Evolutionary conservation across 2,113 vertebrate species (phyloP).

Genomic region (Phalacrocorax carbo): DNA sequence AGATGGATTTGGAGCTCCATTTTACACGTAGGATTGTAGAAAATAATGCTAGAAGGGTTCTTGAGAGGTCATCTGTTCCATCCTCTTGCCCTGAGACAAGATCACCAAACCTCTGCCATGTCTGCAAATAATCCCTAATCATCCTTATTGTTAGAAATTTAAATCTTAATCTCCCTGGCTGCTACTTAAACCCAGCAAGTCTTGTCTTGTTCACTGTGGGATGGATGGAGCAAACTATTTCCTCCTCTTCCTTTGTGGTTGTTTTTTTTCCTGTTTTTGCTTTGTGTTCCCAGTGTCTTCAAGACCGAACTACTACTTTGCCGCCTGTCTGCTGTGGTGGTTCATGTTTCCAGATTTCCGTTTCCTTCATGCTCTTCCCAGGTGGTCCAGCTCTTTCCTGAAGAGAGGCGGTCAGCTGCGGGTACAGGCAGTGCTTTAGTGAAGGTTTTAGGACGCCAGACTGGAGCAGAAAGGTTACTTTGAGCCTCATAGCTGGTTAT

Average conservation of each 20-base stretch:
- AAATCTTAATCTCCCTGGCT: background rate
- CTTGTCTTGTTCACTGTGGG: background rate
- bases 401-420: accelerated
- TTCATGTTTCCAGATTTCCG: background rate
- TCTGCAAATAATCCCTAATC: background rate
- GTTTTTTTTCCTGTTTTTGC: background rate
- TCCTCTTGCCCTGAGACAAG: background rate
- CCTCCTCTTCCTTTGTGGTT: background rate
- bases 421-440: background rate
- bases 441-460: background rate
- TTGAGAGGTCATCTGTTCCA: background rate
- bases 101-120: background rate
- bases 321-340: background rate
- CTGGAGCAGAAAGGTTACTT: background rate
- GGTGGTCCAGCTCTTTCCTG: background rate
- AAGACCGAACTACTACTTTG: background rate
- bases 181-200: background rate
- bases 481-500: background rate
- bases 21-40: background rate
- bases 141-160: background rate
- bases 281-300: background rate
- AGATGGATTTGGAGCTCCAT: background rate
- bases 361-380: background rate
- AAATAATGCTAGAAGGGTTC: background rate
- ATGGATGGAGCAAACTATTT: background rate